Evolutionary conservation across 2,888 invertebrate genomes (phyloP), one percentile per base, ranked within the genome.

Genomic region (Octonoba sinensis): DNA sequence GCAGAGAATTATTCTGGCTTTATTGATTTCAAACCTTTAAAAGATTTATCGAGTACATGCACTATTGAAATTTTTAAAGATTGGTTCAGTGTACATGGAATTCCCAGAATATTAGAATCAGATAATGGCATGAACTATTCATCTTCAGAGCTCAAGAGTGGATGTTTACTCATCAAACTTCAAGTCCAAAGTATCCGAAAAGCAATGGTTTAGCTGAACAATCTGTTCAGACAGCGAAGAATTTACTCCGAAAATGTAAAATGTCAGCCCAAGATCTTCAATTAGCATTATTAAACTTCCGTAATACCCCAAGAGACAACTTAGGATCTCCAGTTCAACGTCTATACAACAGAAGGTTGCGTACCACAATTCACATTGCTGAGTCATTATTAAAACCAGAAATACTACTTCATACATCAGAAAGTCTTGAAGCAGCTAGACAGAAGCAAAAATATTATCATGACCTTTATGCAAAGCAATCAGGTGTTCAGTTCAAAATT

Each of bases 21-120:
- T 54, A 54, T 54, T 54, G 54, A 54, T 54, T 54, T 54, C 54
- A 54, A 54, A 16, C 54, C 54, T 54, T 15, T 54, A 54, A 54
- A 18, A 54, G 6, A 6, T 54, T 4, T 54, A 18, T n/a, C n/a
- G n/a, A n/a, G n/a, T n/a, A n/a, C n/a, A n/a, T n/a, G n/a, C n/a
- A n/a, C n/a, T n/a, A n/a, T n/a, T n/a, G n/a, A n/a, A n/a, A n/a
- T n/a, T n/a, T n/a, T n/a, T n/a, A n/a, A n/a, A n/a, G n/a, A n/a
- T n/a, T n/a, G n/a, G n/a, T n/a, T n/a, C n/a, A n/a, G n/a, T n/a
- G n/a, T n/a, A n/a, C n/a, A n/a, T n/a, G n/a, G n/a, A n/a, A n/a
- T n/a, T n/a, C n/a, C n/a, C n/a, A n/a, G n/a, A n/a, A n/a, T n/a
- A n/a, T n/a, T n/a, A n/a, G n/a, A n/a, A n/a, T n/a, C n/a, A n/a